Conservation (phyloP, 2,113 vertebrate genomes). For the Asarcornis scutulata region DNA sequence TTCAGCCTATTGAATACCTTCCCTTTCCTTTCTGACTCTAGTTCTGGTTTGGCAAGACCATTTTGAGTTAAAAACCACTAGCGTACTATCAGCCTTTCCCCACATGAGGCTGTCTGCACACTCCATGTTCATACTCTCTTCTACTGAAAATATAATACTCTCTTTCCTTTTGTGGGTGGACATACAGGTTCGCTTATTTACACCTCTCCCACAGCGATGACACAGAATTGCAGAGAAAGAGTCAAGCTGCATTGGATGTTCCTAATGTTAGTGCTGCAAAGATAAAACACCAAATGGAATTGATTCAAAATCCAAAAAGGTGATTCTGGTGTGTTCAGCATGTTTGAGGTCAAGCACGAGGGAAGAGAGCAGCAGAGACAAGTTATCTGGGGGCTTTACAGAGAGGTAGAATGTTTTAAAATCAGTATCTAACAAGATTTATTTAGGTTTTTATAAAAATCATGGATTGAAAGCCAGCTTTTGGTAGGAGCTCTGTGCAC, state of each 20-base stretch:
- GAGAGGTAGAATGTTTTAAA: neutral
- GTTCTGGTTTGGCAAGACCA: neutral
- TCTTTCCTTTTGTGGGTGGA: neutral
- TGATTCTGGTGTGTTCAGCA: neutral
- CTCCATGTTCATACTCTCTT: neutral
- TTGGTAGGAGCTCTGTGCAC: constrained; percentile 14
- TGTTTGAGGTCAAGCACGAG: neutral
- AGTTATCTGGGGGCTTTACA: neutral
- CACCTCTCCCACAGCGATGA: neutral
- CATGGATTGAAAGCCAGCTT: neutral
- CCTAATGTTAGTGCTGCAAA: neutral
- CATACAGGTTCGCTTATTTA: neutral
- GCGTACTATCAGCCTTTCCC: neutral
- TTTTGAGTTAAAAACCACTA: neutral
- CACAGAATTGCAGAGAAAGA: neutral
- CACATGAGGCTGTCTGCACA: neutral
- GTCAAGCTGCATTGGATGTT: neutral
- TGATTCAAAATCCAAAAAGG: neutral
- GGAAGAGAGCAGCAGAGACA: neutral
- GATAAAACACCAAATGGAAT: constrained; percentile 21
- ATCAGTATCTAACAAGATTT: neutral
- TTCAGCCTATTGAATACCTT: neutral
- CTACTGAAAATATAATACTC: neutral
- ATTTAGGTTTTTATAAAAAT: neutral
- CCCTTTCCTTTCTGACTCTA: neutral